phyloP scores from a whole-genome alignment of 2,888 invertebrate species.

The Philonicus albiceps region DNA sequence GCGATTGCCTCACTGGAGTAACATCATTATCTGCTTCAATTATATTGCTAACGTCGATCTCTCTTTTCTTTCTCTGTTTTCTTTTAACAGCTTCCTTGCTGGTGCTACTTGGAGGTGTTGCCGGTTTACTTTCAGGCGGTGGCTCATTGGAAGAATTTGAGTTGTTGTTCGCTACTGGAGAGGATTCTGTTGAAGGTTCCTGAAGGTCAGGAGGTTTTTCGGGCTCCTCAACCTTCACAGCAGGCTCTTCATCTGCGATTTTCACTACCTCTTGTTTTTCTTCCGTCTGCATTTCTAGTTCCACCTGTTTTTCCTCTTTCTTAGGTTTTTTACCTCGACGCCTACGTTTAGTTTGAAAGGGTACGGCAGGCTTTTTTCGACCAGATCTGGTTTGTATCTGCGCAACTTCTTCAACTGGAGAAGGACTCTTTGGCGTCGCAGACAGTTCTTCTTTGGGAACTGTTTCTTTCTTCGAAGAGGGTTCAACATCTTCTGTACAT shows the following conservation, averaged over 20 bases:
- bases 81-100: conserved; percentile 3
- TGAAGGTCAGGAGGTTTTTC: neutral
- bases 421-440: neutral
- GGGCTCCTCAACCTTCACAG: neutral
- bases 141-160: neutral
- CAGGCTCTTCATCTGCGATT: neutral
- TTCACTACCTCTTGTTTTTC: neutral
- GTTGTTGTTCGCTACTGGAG: neutral
- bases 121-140: neutral
- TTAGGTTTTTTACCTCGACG: conserved; percentile 39
- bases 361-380: neutral
- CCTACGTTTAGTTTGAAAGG: conserved; percentile 25
- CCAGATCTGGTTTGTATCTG: conserved; percentile 26
- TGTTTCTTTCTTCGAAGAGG: neutral
- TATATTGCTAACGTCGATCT: conserved; percentile 60
- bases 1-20: conserved; percentile 74
- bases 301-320: conserved; percentile 33
- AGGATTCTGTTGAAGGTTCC: neutral
- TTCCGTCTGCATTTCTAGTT: neutral
- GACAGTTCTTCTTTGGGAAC: neutral
- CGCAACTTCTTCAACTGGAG: neutral
- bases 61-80: conserved; percentile 48
- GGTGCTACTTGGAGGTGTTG: neutral
- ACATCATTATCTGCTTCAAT: conserved; percentile 58
- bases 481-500: neutral